Base-by-base conservation (phyloP, 2,113 vertebrate species). In the Gobius niger region DNA sequence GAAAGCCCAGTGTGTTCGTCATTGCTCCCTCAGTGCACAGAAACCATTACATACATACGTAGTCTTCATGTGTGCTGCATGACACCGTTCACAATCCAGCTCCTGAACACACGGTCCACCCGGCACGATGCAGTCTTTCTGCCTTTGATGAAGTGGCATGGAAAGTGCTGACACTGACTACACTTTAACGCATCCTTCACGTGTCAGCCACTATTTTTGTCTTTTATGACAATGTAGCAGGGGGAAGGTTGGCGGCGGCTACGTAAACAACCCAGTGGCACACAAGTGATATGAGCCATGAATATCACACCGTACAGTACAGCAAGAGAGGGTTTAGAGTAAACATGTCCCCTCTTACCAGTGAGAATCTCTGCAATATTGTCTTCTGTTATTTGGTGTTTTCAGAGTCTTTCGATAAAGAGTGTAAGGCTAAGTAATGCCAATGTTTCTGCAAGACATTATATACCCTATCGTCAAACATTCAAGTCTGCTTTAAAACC, bases 151-250 rank as follows among this genome's bases (percentile, higher is more conserved):
- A 80, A 88, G 70, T 70, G 66, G 41, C 47, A 16, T 81, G 73
- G 19, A 77, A 73, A 82, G 60, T 75, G 77, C 74, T 72, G 74
- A 82, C 60, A 4, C 44, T 63, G 57, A 67, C 59, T 47, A 18
- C 50, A 34, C 63, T 57, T 67, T 62, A 19, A 24, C 52, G 4
- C 47, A 52, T 74, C 76, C 80, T 47, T 49, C 44, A 63, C 75
- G 63, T 85, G 72, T 87, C 81, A 85, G 76, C 76, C 63, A 73
- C 82, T 84, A 82, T 80, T 73, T 85, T 80, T 82, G 70, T 83
- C 77, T 80, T 82, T 77, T 73, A 60, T 63, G 7, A 54, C 52
- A 19, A 11, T 10, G 47, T 50, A 5, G 16, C 52, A 54, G 52
- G 18, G 24, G 24, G 24, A 24, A 54, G 52, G 52, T 16, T 11